Conservation (phyloP, 2,888 invertebrate species). For the Abscondita cerata region DNA sequence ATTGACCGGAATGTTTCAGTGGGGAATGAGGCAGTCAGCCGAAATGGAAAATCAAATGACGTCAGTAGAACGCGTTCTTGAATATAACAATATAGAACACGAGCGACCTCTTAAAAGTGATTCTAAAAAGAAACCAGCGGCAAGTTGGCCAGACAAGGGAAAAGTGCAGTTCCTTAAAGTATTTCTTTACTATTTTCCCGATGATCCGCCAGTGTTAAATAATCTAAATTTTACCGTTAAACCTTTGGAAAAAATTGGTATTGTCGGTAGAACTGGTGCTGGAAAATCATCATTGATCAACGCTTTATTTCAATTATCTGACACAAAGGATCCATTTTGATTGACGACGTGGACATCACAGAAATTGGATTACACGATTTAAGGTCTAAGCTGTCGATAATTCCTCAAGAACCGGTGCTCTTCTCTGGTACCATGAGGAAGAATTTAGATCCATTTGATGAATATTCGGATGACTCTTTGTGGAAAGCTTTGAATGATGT, state of each 20-base stretch:
- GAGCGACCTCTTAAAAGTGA: constrained; percentile 67
- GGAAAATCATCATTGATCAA: constrained; percentile 74
- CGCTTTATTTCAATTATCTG: constrained; percentile 72
- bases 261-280: constrained; percentile 84
- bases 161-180: constrained; percentile 72
- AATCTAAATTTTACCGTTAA: constrained; percentile 73
- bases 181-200: constrained; percentile 74
- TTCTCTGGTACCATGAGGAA: constrained; percentile 88
- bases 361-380: constrained; percentile 62
- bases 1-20: constrained; percentile 71
- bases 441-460: constrained; percentile 89
- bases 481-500: constrained; percentile 89
- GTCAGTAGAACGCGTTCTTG: constrained; percentile 81
- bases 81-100: constrained; percentile 63
- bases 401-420: constrained; percentile 69
- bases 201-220: constrained; percentile 77
- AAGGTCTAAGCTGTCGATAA: constrained; percentile 64
- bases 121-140: constrained; percentile 72
- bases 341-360: constrained; percentile 66
- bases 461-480: constrained; percentile 76
- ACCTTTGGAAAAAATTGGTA: constrained; percentile 77
- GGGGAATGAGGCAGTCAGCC: constrained; percentile 74
- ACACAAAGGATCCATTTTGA: constrained; percentile 64
- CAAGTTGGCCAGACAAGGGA: constrained; percentile 77
- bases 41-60: constrained; percentile 80